A percentile compares a stretch with the other conserved stretches of the same genome.
Conservation (phyloP, 2,113 vertebrate species). For the Myotis lucifugus region DNA sequence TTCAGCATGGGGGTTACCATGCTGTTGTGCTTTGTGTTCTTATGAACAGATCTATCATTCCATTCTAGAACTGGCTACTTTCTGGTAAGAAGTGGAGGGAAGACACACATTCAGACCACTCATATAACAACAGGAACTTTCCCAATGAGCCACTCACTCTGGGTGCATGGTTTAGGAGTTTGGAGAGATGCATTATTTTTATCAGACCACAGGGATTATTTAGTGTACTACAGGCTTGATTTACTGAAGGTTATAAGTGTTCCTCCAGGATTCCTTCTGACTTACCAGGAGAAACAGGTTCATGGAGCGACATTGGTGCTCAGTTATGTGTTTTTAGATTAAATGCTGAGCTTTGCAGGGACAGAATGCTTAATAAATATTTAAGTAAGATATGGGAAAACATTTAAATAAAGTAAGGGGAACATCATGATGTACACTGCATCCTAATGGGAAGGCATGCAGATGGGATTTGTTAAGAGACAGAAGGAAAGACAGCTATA, state of each 20-base stretch:
- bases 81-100: constrained; percentile 64
- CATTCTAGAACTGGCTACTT: constrained; percentile 40
- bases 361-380: constrained; percentile 60
- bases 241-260: neutral
- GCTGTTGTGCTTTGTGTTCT: constrained; percentile 32
- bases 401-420: constrained; percentile 45
- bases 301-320: neutral
- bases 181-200: neutral
- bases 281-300: neutral
- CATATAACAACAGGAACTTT: neutral
- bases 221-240: neutral
- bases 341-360: neutral
- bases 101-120: constrained; percentile 31
- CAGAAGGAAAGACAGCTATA: constrained; percentile 73
- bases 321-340: constrained; percentile 8
- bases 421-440: constrained; percentile 24
- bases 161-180: neutral
- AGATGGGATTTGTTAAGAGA: constrained; percentile 72
- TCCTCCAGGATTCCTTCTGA: neutral
- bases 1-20: constrained; percentile 50
- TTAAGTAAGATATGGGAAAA: constrained; percentile 57
- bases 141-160: neutral
- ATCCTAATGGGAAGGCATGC: constrained; percentile 36
- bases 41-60: constrained; percentile 56
- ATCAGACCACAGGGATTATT: neutral